Conservation (phyloP, 2,888 invertebrate genomes). For the Amiota mariae region DNA sequence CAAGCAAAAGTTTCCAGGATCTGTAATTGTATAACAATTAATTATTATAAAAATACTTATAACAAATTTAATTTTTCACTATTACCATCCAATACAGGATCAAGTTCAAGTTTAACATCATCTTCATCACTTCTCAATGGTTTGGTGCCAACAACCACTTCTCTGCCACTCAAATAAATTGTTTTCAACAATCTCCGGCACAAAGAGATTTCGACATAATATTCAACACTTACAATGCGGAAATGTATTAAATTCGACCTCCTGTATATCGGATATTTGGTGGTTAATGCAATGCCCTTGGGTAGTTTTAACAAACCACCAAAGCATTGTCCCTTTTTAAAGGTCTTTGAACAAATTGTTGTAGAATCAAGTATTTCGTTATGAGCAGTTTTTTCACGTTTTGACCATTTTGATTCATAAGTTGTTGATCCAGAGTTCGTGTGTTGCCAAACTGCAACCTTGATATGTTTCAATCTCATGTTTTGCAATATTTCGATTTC, state of each 20-base stretch:
- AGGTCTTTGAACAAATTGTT: no score
- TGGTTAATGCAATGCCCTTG: not conserved
- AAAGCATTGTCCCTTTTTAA: not conserved
- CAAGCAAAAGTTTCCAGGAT: not conserved
- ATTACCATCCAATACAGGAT: no score
- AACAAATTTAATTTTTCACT: no score
- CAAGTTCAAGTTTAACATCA: no score
- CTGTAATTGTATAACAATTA: not conserved
- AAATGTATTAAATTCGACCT: not conserved
- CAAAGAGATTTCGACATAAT: not conserved
- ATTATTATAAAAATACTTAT: no score
- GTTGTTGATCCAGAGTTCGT: no score
- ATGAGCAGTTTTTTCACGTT: no score
- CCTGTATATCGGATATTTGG: not conserved
- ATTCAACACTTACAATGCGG: not conserved
- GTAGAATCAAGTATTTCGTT: no score
- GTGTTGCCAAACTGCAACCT: no score
- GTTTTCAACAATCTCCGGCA: not conserved
- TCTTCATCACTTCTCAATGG: not conserved
- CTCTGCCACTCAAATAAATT: not conserved
- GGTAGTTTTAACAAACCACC: not conserved
- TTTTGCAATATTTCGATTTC: not conserved
- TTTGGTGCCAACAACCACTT: not conserved
- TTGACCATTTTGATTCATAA: no score
- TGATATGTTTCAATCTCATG: no score